Percentiles rank a stretch among this genome's conserved stretches.
phyloP scores from a whole-genome alignment of 2,113 vertebrate genomes.

The Cyphomyrus plagiostoma region DNA sequence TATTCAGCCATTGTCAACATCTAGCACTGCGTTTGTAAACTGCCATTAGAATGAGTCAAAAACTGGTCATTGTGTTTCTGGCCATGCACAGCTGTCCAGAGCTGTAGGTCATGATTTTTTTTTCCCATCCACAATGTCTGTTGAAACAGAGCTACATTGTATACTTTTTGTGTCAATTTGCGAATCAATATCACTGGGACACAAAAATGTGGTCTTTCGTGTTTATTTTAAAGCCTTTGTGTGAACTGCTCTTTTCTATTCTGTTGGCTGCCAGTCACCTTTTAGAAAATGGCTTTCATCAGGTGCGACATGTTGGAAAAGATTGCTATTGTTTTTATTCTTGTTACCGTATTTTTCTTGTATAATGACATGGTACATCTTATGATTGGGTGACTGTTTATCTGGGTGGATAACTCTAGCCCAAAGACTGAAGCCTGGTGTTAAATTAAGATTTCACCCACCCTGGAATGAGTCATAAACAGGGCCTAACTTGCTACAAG shows the following conservation, averaged over 20 bases:
- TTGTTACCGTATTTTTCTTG: background rate
- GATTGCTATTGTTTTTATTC: background rate
- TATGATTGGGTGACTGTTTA: background rate
- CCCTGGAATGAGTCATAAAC: background rate
- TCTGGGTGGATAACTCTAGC: background rate
- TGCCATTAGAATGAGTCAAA: background rate
- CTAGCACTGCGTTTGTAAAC: background rate
- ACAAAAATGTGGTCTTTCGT: background rate
- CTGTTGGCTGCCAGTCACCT: background rate
- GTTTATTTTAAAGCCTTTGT: background rate
- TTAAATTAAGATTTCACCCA: background rate
- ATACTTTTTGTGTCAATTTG: background rate
- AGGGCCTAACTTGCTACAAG: background rate
- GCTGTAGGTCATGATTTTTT: background rate
- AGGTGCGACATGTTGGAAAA: background rate
- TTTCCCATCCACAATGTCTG: background rate
- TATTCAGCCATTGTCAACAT: background rate
- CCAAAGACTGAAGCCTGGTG: background rate
- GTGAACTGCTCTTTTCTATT: background rate
- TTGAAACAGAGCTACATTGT: background rate
- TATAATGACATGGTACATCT: background rate
- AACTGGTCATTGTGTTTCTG: background rate
- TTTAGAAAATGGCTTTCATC: conserved; percentile 1
- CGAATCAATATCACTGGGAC: background rate
- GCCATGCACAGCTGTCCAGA: background rate